Evolutionary conservation across 1,140 invertebrate genomes (phyloP).

Genomic region (Babylonia areolata): DNA sequence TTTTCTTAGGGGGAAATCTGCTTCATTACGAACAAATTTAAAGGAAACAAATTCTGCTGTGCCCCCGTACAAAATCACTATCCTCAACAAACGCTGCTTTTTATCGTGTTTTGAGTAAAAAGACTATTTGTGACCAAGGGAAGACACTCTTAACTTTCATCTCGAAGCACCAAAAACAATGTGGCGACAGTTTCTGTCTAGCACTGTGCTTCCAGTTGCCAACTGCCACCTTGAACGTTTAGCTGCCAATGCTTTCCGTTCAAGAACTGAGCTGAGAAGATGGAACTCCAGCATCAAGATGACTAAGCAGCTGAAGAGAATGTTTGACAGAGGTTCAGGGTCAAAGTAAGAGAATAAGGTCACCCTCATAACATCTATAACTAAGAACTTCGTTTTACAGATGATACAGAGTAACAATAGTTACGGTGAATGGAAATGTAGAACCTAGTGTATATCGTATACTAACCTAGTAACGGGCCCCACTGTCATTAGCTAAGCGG

Average conservation of each 20-base stretch:
- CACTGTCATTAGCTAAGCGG: too few species aligned
- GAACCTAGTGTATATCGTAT: too few species aligned
- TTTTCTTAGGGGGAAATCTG: too few species aligned
- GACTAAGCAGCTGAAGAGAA: constrained; percentile 23
- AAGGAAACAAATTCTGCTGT: too few species aligned
- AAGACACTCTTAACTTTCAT: neutral
- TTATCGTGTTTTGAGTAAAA: neutral
- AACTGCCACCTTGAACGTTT: neutral
- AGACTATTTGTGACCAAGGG: neutral
- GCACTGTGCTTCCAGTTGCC: neutral
- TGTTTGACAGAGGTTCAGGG: constrained; percentile 18
- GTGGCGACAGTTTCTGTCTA: neutral
- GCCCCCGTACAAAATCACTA: too few species aligned
- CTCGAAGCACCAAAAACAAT: neutral
- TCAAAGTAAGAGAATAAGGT: constrained; percentile 27
- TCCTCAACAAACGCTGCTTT: too few species aligned
- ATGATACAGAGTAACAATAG: too few species aligned
- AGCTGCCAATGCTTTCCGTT: neutral
- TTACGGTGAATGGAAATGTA: too few species aligned
- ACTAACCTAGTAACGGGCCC: too few species aligned
- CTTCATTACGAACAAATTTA: too few species aligned
- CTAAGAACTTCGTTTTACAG: too few species aligned
- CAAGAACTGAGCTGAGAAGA: neutral
- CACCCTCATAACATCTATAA: too few species aligned
- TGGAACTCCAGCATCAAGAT: constrained; percentile 22